Evolutionary conservation across 2,113 vertebrate species (phyloP), one percentile per base, ranked within the genome.

Genomic region (Oncorhynchus mykiss): DNA sequence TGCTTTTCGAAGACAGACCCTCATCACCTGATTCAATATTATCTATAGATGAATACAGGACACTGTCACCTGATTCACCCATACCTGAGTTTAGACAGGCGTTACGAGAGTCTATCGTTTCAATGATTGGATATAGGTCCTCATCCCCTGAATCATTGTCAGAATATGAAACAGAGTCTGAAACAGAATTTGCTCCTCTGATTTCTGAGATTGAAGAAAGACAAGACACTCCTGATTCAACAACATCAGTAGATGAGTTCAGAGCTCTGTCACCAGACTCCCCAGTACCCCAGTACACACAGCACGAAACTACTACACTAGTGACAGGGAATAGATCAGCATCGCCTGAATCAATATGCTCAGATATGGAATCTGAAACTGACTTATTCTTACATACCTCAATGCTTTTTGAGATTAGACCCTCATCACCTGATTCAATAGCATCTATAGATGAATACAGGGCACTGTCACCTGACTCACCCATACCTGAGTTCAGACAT

Each of bases 221-320:
- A 45, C 39, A 8, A 45, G 39, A 45, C 39, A 45, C 39, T 45
- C 39, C 39, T 9, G 8, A 45, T 45, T 45, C 39, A 45, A 9
- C 39, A 8, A 8, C 39, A 45, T 45, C 39, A 45, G 8, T 45
- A 45, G 8, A 45, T 45, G 39, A 45, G 39, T 45, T 45, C 8
- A 45, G 39, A 45, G 39, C 39, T 45, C 8, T 45, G 39, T 45
- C 39, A 64, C 80, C 83, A 59, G 88, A 88, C 67, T 90, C 89
- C 16, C 83, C 87, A 0, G 2, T 90, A 16, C 70, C 86, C 0
- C 67, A 83, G 45, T 82, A 73, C 65, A 54, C 51, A 1, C 9
- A 67, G 1, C 25, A 5, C 69, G 20, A 5, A 39, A 1, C 39
- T 1, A 20, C 11, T 20, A 5, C 18, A 6, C 9, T 57, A 20